Evolutionary conservation across 2,797 vertebrate genomes (phyloP), one percentile per base, ranked within the genome.

Genomic region (Platalea minor): DNA sequence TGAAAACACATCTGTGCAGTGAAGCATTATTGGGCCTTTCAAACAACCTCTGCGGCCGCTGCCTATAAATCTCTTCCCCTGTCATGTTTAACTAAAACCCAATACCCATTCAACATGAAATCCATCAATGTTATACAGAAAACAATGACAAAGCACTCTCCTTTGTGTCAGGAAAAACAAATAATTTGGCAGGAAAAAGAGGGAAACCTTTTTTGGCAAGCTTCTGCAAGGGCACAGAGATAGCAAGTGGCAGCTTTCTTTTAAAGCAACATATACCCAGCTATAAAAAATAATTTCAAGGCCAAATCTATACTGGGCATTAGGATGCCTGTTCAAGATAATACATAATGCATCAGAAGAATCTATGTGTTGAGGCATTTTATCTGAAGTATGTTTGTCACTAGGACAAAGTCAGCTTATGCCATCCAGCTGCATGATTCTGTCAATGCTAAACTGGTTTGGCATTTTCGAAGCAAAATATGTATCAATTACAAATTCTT

Each of bases 51-150:
- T 98, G 97, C 97, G 97, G 98, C 96, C 96, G 91, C 97, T 95
- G 97, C 98, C 98, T 98, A 99, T 99, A 99, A 98, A 99, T 99
- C 98, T 99, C 98, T 96, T 97, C 95, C 97, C 89, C 97, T 98
- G 98, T 98, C 97, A 98, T 97, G 98, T 98, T 98, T 98, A 98
- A 99, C 98, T 98, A 99, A 99, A 99, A 99, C 98, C 98, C 98
- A 99, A 99, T 98, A 98, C 98, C 98, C 98, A 99, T 99, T 99
- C 98, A 98, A 98, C 98, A 98, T 98, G 98, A 98, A 99, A 99
- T 99, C 98, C 98, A 98, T 99, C 99, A 99, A 98, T 98, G 98
- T 98, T 99, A 98, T 96, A 98, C 98, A 98, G 98, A 98, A 99
- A 99, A 98, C 98, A 98, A 98, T 98, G 98, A 99, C 98, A 99